Conservation (phyloP, 2,888 invertebrate genomes). For the Agrotis ipsilon region DNA sequence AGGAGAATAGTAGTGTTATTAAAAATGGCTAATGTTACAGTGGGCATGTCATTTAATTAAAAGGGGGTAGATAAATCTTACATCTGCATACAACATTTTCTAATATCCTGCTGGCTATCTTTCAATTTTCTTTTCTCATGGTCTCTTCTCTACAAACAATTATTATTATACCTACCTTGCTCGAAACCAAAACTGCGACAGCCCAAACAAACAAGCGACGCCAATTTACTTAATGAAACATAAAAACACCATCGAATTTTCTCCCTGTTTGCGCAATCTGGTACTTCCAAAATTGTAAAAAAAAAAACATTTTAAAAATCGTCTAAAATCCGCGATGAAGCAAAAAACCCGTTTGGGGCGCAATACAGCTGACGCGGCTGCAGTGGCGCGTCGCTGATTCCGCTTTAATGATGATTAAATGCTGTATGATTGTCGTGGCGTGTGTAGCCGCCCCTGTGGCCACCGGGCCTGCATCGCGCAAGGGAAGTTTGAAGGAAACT, state of each 20-base stretch:
- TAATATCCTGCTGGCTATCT: conserved; percentile 28
- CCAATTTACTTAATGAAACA: conserved; percentile 27
- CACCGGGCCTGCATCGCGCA: conserved; percentile 46
- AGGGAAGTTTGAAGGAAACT: conserved; percentile 62
- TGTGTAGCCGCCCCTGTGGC: conserved; percentile 69
- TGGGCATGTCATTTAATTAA: conserved; percentile 15
- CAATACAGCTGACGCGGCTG: conserved; percentile 84
- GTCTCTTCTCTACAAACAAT: not conserved
- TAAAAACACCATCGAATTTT: conserved; percentile 43
- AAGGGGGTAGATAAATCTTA: conserved; percentile 38
- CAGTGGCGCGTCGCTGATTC: conserved; percentile 83
- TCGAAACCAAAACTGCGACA: conserved; percentile 25
- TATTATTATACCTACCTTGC: not conserved
- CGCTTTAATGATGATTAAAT: conserved; percentile 90
- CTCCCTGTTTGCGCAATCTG: conserved; percentile 25
- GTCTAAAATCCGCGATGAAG: conserved; percentile 70
- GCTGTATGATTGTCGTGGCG: conserved; percentile 86
- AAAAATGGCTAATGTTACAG: conserved; percentile 53
- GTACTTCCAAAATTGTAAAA: conserved; percentile 27
- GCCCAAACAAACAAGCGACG: conserved; percentile 40
- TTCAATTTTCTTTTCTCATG: conserved; percentile 1
- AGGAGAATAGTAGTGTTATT: conserved; percentile 34
- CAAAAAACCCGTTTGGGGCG: conserved; percentile 81
- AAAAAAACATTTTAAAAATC: conserved; percentile 71
- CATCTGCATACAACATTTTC: conserved; percentile 36